phyloP scores from a whole-genome alignment of 2,888 invertebrate species.

The Tetropium fuscum region DNA sequence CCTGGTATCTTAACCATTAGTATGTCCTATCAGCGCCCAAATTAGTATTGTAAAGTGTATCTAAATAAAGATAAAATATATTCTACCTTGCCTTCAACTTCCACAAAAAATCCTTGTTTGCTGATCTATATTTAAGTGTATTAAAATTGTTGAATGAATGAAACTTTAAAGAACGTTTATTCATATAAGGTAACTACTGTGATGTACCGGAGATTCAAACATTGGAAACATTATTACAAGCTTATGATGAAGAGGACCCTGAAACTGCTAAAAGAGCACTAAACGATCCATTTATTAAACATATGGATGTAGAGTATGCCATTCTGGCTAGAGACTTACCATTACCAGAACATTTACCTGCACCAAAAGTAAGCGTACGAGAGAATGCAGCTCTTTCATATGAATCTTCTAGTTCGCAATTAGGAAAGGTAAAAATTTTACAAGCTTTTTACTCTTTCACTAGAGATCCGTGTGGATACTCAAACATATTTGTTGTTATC shows the following conservation, averaged over 20 bases:
- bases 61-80: no score
- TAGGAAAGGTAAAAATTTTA: constrained; percentile 51
- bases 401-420: constrained; percentile 68
- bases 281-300: constrained; percentile 86
- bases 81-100: no score
- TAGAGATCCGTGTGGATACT: constrained; percentile 84
- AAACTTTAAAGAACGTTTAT: no score
- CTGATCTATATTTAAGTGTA: no score
- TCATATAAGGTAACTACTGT: constrained; percentile 83
- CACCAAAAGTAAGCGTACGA: constrained; percentile 64
- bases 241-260: constrained; percentile 89
- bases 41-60: no score
- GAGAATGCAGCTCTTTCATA: constrained; percentile 78
- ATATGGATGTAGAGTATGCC: constrained; percentile 93
- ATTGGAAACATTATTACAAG: constrained; percentile 80
- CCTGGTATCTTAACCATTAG: no score
- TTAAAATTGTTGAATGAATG: no score
- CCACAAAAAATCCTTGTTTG: no score
- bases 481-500: constrained; percentile 80
- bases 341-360: constrained; percentile 72
- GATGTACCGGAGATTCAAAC: constrained; percentile 85
- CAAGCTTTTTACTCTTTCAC: constrained; percentile 77
- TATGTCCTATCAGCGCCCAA: no score
- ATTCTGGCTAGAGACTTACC: constrained; percentile 78
- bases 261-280: constrained; percentile 82